These are phyloP conservation scores for Octopus sinensis DNA, from an alignment of 1,140 invertebrate species.

Conservation along the genomic window DNA sequence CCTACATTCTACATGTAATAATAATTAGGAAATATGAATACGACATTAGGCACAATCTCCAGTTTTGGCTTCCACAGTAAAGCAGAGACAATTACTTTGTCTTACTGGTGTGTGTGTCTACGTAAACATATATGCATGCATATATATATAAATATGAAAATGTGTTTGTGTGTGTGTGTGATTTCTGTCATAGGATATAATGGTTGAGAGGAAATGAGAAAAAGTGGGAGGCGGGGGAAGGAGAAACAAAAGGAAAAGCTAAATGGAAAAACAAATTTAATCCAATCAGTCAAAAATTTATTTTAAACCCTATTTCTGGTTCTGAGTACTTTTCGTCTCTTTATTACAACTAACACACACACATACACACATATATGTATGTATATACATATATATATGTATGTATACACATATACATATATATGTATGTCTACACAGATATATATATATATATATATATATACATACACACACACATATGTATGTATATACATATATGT, in stretches of 20 bases:
- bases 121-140: too few species aligned
- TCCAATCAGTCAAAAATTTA: neutral
- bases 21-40: too few species aligned
- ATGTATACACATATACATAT: conserved; percentile 12
- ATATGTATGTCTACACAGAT: conserved; percentile 9
- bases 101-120: too few species aligned
- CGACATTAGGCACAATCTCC: too few species aligned
- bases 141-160: too few species aligned
- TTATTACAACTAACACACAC: neutral
- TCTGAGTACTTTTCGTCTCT: neutral
- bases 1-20: too few species aligned
- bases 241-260: neutral
- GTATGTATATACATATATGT: neutral
- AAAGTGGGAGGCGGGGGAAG: neutral
- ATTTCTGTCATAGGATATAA: neutral
- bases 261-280: neutral
- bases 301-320: neutral
- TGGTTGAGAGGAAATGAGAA: neutral
- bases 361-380: neutral
- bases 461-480: conserved; percentile 17
- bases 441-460: conserved; percentile 12
- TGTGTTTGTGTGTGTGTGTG: too few species aligned
- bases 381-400: conserved; percentile 7
- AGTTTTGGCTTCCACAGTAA: too few species aligned
- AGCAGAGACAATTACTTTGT: too few species aligned